These are phyloP conservation scores for Damaliscus lunatus DNA, from an alignment of 2,113 vertebrate genomes.

Conservation along the genomic window DNA sequence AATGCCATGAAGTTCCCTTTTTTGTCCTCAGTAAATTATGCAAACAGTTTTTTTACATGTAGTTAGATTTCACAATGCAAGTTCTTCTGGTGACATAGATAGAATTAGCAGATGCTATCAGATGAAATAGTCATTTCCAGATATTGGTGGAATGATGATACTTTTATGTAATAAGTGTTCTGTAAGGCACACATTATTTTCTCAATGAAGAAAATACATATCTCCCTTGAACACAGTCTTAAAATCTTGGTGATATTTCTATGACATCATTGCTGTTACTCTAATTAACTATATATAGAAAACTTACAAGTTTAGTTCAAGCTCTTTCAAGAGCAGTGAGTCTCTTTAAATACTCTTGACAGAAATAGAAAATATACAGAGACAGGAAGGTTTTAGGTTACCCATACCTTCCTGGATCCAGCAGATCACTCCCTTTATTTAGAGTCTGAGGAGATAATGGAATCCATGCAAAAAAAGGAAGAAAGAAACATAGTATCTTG, in stretches of 20 bases:
- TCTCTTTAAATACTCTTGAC: slow-evolving; percentile 7
- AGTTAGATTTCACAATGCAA: neutral
- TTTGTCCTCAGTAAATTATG: neutral
- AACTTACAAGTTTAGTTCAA: neutral
- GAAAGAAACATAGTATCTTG: neutral
- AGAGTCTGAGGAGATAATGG: neutral
- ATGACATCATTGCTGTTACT: neutral
- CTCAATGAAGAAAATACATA: neutral
- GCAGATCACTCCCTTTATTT: slow-evolving; percentile 4
- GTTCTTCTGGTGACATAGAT: neutral
- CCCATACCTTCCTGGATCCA: neutral
- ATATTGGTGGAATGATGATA: neutral
- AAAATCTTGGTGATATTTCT: neutral
- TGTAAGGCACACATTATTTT: neutral
- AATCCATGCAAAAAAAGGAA: neutral
- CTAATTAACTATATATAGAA: neutral
- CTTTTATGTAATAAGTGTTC: neutral
- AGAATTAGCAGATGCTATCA: neutral
- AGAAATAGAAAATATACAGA: neutral
- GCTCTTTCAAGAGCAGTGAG: neutral
- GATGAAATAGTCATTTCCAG: slow-evolving; percentile 4
- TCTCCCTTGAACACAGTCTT: neutral
- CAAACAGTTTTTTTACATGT: neutral
- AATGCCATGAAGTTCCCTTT: neutral
- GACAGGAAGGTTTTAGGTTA: neutral